These are phyloP conservation scores for Pica pica DNA, from an alignment of 2,113 vertebrate species.

Conservation along the genomic window DNA sequence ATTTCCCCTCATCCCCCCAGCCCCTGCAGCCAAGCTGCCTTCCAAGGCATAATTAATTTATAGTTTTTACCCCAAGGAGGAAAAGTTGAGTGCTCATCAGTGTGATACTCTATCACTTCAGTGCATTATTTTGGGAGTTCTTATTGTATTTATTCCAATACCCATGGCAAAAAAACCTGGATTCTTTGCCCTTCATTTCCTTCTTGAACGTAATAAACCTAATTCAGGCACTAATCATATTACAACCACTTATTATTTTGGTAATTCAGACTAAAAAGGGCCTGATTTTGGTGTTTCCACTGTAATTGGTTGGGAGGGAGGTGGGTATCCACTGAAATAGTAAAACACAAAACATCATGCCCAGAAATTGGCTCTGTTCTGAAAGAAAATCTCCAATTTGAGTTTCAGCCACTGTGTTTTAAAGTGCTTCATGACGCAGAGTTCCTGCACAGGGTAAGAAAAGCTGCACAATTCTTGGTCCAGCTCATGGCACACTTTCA, in stretches of 20 bases:
- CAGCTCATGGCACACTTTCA: neutral
- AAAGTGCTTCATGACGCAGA: neutral
- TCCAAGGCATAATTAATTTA: slow-evolving; percentile 58
- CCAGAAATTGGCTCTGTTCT: neutral
- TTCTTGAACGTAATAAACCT: slow-evolving; percentile 1
- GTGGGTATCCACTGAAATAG: neutral
- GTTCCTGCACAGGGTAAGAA: neutral
- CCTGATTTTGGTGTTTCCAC: neutral
- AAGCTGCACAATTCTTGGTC: neutral
- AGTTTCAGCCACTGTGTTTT: neutral
- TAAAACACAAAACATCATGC: neutral
- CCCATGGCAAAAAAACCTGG: neutral
- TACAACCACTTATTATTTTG: neutral
- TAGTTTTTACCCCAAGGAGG: slow-evolving; percentile 1
- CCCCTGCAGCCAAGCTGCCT: neutral
- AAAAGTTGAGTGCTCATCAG: neutral
- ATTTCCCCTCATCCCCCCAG: slow-evolving; percentile 5
- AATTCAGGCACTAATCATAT: neutral
- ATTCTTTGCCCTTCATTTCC: slow-evolving; percentile 17
- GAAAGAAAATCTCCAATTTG: neutral
- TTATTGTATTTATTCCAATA: slow-evolving; percentile 30
- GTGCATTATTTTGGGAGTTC: neutral
- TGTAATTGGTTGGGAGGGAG: neutral
- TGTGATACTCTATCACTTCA: neutral
- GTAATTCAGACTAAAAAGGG: neutral